phyloP scores from a whole-genome alignment of 2,113 vertebrate species.

The Fulica atra region DNA sequence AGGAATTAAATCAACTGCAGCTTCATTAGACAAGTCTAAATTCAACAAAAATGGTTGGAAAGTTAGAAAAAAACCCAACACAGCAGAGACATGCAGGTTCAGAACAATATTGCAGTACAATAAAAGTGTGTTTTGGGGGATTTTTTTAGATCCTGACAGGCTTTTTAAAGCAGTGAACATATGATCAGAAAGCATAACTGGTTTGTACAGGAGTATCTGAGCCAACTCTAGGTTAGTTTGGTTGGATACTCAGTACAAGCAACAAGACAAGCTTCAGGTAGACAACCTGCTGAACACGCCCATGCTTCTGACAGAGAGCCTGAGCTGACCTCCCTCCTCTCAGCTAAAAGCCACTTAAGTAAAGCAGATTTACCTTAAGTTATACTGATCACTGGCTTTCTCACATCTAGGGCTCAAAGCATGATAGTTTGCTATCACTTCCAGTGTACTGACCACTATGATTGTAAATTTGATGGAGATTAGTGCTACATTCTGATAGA shows the following conservation, averaged over 20 bases:
- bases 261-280: background rate
- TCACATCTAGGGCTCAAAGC: background rate
- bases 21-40: background rate
- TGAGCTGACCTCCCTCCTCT: background rate
- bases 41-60: background rate
- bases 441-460: background rate
- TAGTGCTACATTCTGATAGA: background rate
- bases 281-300: background rate
- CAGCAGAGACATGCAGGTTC: background rate
- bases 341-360: background rate
- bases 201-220: background rate
- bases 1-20: background rate
- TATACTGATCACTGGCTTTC: background rate
- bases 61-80: too few relatives aligned
- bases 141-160: background rate
- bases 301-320: background rate
- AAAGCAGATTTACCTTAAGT: background rate
- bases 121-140: background rate
- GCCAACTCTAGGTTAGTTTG: background rate
- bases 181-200: background rate
- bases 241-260: background rate
- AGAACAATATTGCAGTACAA: background rate
- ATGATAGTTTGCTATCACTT: background rate
- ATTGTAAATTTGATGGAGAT: background rate
- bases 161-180: background rate